phyloP scores from a whole-genome alignment of 2,888 invertebrate species.

The Dicroscelio sp. region DNA sequence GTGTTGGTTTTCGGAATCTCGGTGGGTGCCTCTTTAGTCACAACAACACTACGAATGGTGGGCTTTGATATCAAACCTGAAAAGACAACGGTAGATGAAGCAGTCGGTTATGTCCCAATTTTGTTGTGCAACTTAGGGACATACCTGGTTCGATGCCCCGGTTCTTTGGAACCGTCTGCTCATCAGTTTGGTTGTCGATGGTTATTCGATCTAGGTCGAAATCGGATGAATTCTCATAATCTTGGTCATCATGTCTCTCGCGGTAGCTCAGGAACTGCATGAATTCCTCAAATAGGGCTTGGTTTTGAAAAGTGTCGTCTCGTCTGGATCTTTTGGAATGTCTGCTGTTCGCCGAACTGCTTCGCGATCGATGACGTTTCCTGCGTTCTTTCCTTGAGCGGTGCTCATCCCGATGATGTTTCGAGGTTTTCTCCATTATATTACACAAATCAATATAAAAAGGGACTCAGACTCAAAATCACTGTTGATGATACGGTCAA shows the following conservation, averaged over 20 bases:
- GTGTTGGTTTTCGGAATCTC: no score
- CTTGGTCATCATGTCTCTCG: background rate
- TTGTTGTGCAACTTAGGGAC: slow-evolving; percentile 23
- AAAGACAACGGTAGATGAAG: slow-evolving; percentile 21
- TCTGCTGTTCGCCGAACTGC: slow-evolving; percentile 4
- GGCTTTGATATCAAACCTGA: background rate
- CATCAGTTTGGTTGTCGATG: slow-evolving; percentile 31
- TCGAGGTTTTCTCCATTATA: slow-evolving; percentile 3
- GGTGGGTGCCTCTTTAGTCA: no score
- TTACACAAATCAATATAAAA: background rate
- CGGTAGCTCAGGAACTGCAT: slow-evolving; percentile 4
- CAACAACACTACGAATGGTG: slow-evolving; percentile 10
- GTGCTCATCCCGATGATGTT: slow-evolving; percentile 2
- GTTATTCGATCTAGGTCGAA: background rate
- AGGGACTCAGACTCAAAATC: slow-evolving; percentile 5
- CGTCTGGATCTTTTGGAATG: slow-evolving; percentile 11
- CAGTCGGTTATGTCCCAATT: slow-evolving; percentile 34
- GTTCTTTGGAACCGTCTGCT: slow-evolving; percentile 41
- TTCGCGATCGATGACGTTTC: slow-evolving; percentile 11
- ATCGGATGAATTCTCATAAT: background rate
- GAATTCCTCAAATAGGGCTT: slow-evolving; percentile 17
- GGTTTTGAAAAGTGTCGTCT: background rate
- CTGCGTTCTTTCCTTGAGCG: background rate
- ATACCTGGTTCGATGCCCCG: slow-evolving; percentile 31
- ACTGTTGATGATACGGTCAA: slow-evolving; percentile 43